Percentiles rank a stretch among this genome's conserved stretches.
Evolutionary conservation across 2,888 invertebrate genomes (phyloP).

Genomic region (Trichacis sp.): DNA sequence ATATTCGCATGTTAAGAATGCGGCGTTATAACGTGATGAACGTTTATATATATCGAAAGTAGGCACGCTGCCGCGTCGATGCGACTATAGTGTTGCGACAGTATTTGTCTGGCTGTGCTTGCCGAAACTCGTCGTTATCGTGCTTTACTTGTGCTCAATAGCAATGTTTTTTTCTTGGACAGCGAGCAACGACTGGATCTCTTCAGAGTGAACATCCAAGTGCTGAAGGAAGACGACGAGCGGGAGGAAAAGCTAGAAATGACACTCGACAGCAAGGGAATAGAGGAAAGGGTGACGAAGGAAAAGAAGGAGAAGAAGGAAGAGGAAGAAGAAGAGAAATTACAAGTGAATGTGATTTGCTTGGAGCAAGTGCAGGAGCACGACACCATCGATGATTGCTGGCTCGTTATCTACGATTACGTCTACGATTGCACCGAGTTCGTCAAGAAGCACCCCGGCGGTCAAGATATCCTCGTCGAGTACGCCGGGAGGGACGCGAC

Average conservation of each 20-base stretch:
- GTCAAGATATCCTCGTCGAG: conserved; percentile 84
- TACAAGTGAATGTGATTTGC: conserved; percentile 71
- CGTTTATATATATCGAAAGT: background rate
- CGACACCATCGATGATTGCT: conserved; percentile 80
- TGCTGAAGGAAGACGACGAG: too few relatives aligned
- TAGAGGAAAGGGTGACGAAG: background rate
- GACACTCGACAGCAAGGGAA: too few relatives aligned
- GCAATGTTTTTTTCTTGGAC: too few relatives aligned
- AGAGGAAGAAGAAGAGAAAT: conserved; percentile 8
- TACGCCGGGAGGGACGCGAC: conserved; percentile 89
- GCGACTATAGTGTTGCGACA: background rate
- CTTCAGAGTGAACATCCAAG: background rate
- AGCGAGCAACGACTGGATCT: background rate
- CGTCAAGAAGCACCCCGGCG: conserved; percentile 85
- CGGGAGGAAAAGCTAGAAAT: too few relatives aligned
- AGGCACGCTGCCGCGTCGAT: background rate
- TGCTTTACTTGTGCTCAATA: too few relatives aligned
- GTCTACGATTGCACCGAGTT: conserved; percentile 87
- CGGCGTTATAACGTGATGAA: too few relatives aligned
- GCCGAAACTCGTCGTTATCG: background rate
- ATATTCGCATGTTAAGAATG: too few relatives aligned
- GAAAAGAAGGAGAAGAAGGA: background rate
- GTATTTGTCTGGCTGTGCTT: background rate
- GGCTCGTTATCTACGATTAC: conserved; percentile 89
- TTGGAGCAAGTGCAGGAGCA: conserved; percentile 83